Conservation (phyloP, 2,113 vertebrate species). For the Polypterus senegalus region DNA sequence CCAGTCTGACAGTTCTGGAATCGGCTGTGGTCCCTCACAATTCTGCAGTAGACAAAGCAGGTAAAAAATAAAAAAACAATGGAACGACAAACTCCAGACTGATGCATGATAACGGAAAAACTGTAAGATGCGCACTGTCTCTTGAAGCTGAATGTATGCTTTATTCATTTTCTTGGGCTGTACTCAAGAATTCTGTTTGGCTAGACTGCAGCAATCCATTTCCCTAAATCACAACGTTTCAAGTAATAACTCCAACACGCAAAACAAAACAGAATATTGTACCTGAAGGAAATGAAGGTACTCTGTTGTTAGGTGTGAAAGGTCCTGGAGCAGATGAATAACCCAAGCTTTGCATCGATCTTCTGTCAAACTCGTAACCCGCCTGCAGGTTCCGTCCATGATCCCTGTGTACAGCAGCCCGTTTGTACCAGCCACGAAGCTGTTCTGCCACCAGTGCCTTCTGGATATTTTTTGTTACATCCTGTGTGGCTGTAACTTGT, state of each 20-base stretch:
- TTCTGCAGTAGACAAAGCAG: too few species aligned
- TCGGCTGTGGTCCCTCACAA: too few species aligned
- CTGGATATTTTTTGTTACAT: slow-evolving; percentile 68
- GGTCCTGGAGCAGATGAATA: slow-evolving; percentile 60
- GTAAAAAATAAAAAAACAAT: too few species aligned
- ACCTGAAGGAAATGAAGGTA: slow-evolving; percentile 65
- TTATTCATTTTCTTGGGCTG: too few species aligned
- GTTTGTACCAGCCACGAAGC: slow-evolving; percentile 87
- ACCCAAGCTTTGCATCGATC: slow-evolving; percentile 65
- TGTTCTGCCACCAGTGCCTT: slow-evolving; percentile 85
- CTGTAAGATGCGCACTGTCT: too few species aligned
- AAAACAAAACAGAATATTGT: slow-evolving; percentile 7
- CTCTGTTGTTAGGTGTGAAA: slow-evolving; percentile 58
- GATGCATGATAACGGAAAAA: too few species aligned
- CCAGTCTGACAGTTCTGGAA: too few species aligned
- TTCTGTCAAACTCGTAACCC: slow-evolving; percentile 64
- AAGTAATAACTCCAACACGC: not conserved
- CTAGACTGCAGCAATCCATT: too few species aligned
- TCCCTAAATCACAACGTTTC: not conserved
- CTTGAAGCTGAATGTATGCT: too few species aligned
- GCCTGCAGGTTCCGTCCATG: slow-evolving; percentile 47
- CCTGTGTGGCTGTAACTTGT: slow-evolving; percentile 50
- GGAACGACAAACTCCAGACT: too few species aligned
- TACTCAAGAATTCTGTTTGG: too few species aligned
- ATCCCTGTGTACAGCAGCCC: slow-evolving; percentile 66